Conservation (phyloP, 2,113 vertebrate genomes). For the Cairina moschata region DNA sequence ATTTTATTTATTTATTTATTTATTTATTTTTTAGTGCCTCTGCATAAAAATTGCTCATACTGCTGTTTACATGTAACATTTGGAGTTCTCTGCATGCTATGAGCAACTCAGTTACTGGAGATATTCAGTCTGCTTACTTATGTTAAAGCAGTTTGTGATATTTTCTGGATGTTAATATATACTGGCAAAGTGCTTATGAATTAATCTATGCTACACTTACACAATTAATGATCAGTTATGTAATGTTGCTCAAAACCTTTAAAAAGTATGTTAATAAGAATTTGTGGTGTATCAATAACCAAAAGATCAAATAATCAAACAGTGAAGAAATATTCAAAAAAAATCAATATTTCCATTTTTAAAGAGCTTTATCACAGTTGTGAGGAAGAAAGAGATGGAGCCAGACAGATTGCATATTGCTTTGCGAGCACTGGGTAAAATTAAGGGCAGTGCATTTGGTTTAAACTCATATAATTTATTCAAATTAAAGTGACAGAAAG, state of each 20-base stretch:
- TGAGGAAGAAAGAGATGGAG: neutral
- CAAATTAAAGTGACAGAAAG: neutral
- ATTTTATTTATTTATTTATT: neutral
- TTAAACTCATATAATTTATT: neutral
- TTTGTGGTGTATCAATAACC: neutral
- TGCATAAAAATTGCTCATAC: neutral
- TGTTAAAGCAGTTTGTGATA: neutral
- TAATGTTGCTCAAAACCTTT: neutral
- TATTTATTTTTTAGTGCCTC: neutral
- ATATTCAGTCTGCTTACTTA: neutral
- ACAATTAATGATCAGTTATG: neutral
- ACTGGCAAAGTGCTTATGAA: neutral
- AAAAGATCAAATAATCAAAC: neutral
- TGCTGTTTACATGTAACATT: neutral
- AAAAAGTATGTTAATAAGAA: neutral
- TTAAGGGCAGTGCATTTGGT: neutral
- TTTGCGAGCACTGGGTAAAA: neutral
- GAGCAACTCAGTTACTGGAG: neutral
- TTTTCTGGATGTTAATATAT: neutral
- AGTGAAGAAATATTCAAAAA: neutral
- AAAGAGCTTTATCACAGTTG: neutral
- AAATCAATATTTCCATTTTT: neutral
- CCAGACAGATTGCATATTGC: neutral
- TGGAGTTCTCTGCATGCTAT: neutral
- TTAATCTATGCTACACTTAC: neutral